Conservation (phyloP, 2,888 invertebrate genomes). For the Ypsolopha scabrella region DNA sequence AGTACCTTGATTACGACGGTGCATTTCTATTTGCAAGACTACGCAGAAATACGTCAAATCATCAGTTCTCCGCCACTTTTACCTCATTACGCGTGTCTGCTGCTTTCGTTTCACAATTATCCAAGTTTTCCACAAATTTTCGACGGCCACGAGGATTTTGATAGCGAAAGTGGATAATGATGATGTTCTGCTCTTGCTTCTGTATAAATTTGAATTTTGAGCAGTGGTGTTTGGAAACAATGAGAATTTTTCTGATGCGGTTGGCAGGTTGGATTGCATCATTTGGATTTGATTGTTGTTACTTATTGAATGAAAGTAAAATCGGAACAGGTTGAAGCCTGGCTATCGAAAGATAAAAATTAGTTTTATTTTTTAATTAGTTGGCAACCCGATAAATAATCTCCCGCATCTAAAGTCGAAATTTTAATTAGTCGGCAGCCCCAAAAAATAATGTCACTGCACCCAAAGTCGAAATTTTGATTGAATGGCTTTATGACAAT, state of each 20-base stretch:
- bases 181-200: neutral
- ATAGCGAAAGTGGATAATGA: constrained; percentile 11
- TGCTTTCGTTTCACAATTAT: constrained; percentile 16
- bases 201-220: neutral
- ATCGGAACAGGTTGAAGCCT: no score
- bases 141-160: constrained; percentile 9
- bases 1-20: neutral
- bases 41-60: constrained; percentile 6
- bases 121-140: constrained; percentile 22
- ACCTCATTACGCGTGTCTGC: constrained; percentile 7
- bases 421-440: no score
- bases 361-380: no score
- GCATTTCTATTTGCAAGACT: neutral
- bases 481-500: no score
- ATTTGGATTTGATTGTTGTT: no score
- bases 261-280: neutral
- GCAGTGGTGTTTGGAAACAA: neutral
- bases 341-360: no score
- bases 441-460: no score
- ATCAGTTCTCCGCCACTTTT: constrained; percentile 7
- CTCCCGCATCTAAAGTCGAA: no score
- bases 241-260: neutral
- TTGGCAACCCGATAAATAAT: no score
- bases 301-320: no score
- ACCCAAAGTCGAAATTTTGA: no score